Conservation (phyloP, 2,113 vertebrate genomes). For the Galemys pyrenaicus region DNA sequence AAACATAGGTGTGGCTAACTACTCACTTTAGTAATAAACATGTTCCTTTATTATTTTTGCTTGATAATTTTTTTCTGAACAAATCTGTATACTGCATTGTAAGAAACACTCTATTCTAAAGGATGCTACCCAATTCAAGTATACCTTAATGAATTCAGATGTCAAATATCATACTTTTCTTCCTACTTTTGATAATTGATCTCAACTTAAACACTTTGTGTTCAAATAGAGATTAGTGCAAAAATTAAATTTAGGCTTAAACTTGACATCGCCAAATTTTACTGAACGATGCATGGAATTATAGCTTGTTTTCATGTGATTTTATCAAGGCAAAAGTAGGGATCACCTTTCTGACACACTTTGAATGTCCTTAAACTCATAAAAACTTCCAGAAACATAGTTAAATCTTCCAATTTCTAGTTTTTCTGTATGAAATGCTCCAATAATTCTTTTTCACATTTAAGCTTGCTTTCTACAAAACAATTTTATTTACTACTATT, state of each 20-base stretch:
- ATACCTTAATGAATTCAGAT: background rate
- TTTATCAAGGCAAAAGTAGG: constrained; percentile 24
- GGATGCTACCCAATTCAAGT: background rate
- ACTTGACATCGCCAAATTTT: background rate
- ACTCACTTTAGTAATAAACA: background rate
- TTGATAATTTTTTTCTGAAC: background rate
- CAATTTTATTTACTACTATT: background rate
- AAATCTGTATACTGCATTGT: background rate
- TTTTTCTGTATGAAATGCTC: background rate
- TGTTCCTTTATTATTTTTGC: background rate
- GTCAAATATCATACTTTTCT: background rate
- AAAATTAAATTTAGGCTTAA: background rate
- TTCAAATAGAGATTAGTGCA: background rate
- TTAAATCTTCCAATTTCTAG: constrained; percentile 20
- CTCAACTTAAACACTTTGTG: constrained; percentile 21
- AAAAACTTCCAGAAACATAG: background rate
- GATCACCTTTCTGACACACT: background rate
- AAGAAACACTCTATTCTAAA: background rate
- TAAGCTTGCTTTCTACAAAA: no score
- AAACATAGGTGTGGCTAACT: background rate
- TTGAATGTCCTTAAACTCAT: background rate
- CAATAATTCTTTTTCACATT: background rate
- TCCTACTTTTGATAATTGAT: background rate
- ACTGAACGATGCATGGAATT: constrained; percentile 43
- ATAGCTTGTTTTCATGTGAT: background rate